These are phyloP conservation scores for Hafferia zeledoni DNA, from an alignment of 2,797 vertebrate species.

Conservation along the genomic window DNA sequence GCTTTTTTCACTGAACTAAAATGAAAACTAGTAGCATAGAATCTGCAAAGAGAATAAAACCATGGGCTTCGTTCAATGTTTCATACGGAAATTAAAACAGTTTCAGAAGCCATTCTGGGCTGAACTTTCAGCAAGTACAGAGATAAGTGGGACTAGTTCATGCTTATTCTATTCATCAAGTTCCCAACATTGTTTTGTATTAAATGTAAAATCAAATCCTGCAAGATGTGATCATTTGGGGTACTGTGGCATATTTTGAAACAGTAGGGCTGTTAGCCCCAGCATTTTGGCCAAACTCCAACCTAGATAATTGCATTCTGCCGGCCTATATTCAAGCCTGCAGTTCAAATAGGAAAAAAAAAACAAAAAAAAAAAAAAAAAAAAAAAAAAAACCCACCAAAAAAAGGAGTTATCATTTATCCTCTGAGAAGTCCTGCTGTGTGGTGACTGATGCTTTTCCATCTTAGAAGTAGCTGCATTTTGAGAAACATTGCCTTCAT, in stretches of 20 bases:
- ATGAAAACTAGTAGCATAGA: not conserved
- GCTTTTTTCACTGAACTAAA: not conserved
- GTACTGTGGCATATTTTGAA: slow-evolving; percentile 71
- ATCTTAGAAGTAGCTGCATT: not conserved
- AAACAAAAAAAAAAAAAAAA: not conserved
- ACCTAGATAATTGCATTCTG: slow-evolving; percentile 71
- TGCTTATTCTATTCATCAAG: not conserved
- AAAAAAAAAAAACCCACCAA: fast-evolving
- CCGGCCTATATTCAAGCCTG: slow-evolving; percentile 59
- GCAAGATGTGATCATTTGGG: slow-evolving; percentile 70
- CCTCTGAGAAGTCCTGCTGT: not conserved
- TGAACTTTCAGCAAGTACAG: not conserved
- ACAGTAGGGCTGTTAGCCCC: slow-evolving; percentile 69
- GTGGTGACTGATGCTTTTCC: not conserved
- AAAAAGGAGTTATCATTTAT: not conserved
- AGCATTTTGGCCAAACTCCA: slow-evolving; percentile 71
- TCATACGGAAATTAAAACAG: not conserved
- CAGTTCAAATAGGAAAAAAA: slow-evolving; percentile 1
- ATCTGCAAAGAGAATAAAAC: not conserved
- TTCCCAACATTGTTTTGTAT: slow-evolving; percentile 40
- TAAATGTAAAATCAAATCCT: slow-evolving; percentile 61
- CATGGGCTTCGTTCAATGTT: not conserved
- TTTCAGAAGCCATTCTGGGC: not conserved
- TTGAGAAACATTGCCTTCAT: not conserved
- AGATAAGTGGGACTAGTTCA: not conserved